Conservation (phyloP, 2,113 vertebrate species). For the Oriolus oriolus region DNA sequence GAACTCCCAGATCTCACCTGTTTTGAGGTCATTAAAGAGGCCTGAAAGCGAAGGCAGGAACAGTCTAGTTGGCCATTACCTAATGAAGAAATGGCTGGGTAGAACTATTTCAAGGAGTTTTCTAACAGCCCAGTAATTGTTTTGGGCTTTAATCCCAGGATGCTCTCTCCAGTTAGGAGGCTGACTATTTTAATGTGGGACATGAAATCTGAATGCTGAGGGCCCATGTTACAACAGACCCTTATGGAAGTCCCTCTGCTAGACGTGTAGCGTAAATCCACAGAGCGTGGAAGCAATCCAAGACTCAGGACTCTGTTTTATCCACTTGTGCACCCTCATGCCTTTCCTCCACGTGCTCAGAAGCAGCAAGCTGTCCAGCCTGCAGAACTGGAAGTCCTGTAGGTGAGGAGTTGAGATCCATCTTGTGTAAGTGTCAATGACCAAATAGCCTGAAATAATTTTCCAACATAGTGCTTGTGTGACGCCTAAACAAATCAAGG, state of each 20-base stretch:
- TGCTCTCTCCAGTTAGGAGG: neutral
- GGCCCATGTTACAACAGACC: neutral
- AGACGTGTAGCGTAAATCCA: neutral
- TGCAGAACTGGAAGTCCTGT: neutral
- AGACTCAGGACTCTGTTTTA: neutral
- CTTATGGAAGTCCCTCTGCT: neutral
- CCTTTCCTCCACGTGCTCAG: neutral
- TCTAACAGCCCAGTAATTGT: slow-evolving; percentile 8
- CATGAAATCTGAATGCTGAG: neutral
- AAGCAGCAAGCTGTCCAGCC: neutral
- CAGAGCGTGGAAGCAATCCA: neutral
- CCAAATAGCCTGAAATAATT: slow-evolving; percentile 17
- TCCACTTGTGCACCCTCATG: neutral
- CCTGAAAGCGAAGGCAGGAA: neutral
- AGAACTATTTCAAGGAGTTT: slow-evolving; percentile 1
- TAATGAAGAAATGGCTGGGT: slow-evolving; percentile 19
- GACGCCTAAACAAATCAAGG: neutral
- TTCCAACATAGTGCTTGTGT: neutral
- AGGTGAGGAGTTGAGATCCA: neutral
- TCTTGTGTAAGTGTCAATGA: neutral
- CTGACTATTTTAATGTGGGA: neutral
- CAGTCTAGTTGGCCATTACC: slow-evolving; percentile 40
- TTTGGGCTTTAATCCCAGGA: neutral
- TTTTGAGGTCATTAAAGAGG: slow-evolving; percentile 25
- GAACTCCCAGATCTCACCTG: slow-evolving; percentile 52